phyloP scores from a whole-genome alignment of 2,797 vertebrate species.

The Micropoecilia bifurca region DNA sequence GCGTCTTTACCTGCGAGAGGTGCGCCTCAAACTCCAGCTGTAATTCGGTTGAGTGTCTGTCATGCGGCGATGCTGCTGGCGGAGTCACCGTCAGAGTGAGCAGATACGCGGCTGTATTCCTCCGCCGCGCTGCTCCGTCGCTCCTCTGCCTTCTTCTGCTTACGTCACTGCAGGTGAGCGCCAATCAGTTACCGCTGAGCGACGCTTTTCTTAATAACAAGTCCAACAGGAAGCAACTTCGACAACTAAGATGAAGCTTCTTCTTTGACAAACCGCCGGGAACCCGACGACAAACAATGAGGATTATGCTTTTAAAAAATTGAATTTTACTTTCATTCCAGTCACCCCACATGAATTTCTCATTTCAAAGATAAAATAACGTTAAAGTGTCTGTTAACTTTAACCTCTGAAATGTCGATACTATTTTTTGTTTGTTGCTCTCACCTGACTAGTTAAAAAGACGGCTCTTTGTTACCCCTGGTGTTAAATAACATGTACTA shows the following conservation, averaged over 20 bases:
- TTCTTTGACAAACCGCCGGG: too few species aligned
- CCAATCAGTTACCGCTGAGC: slow-evolving; percentile 20
- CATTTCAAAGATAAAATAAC: background rate
- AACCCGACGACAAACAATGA: background rate
- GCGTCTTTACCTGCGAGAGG: slow-evolving; percentile 56
- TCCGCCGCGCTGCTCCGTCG: slow-evolving; percentile 32
- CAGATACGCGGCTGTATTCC: slow-evolving; percentile 17
- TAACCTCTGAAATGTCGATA: background rate
- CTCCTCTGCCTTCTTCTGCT: slow-evolving; percentile 13
- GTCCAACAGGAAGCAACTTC: background rate
- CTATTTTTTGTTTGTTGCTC: background rate
- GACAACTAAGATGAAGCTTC: background rate
- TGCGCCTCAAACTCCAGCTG: slow-evolving; percentile 3
- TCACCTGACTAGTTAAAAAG: background rate
- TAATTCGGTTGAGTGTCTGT: background rate
- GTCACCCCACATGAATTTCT: background rate
- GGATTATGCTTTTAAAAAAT: background rate
- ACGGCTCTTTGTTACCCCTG: slow-evolving; percentile 20
- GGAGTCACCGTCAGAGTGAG: slow-evolving; percentile 9
- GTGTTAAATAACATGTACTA: slow-evolving; percentile 8
- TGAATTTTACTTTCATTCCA: background rate
- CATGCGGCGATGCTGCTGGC: background rate
- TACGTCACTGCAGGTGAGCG: slow-evolving; percentile 78
- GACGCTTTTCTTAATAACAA: background rate
- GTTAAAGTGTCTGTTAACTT: background rate